Evolutionary conservation across 2,888 invertebrate species (phyloP).

Genomic region (Teinopalpus imperialis): DNA sequence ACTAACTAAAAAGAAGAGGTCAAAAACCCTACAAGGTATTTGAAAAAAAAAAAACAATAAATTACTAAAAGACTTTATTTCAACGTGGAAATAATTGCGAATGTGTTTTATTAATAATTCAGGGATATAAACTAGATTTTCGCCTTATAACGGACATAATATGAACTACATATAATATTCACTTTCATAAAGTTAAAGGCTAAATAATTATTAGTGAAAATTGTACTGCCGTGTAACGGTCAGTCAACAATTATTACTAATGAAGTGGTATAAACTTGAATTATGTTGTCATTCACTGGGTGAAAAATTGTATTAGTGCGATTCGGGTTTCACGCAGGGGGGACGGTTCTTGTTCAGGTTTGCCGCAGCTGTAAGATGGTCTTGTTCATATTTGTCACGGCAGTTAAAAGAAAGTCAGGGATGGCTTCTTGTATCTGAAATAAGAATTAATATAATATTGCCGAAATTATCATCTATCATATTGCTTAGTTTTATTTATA

Average conservation of each 20-base stretch:
- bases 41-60: conserved; percentile 7
- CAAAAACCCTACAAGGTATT: too few species aligned
- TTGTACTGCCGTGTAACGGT: too few species aligned
- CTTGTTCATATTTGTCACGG: conserved; percentile 32
- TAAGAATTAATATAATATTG: too few species aligned
- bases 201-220: too few species aligned
- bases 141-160: conserved; percentile 3
- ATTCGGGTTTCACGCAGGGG: too few species aligned
- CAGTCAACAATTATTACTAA: background rate
- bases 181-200: conserved; percentile 4
- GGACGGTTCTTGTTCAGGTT: conserved; percentile 8
- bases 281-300: too few species aligned
- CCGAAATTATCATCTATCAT: too few species aligned
- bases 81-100: background rate
- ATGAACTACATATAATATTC: conserved; percentile 13
- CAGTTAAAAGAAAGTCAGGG: conserved; percentile 19
- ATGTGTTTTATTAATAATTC: background rate
- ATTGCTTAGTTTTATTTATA: too few species aligned
- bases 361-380: background rate
- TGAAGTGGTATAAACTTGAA: too few species aligned
- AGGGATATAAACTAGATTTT: background rate
- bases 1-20: too few species aligned
- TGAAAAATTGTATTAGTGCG: background rate
- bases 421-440: background rate
- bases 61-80: conserved; percentile 16